Evolutionary conservation across 2,888 invertebrate species (phyloP), one percentile per base, ranked within the genome.

Genomic region (Hyposoter didymator): DNA sequence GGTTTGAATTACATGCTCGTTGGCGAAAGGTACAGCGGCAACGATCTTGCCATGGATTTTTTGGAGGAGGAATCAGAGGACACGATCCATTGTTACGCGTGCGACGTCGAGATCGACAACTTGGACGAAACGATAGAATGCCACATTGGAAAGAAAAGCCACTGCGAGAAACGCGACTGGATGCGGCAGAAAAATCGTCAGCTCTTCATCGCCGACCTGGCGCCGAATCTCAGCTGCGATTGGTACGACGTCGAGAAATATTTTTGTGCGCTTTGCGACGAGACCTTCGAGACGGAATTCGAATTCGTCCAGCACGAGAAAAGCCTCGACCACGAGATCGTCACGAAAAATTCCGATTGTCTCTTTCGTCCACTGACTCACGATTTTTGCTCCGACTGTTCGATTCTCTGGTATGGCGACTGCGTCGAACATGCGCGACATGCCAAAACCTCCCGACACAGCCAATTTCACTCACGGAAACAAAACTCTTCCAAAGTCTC

Each of bases 11-110:
- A 88, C 66, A 62, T 75, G 12, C 62, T 82, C n/a, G 88, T 59
- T 66, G 76, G 82, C 32, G 84, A 89, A n/a, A 88, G 89, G 47
- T 88, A 87, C 7, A 91, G 90, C 75, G 88, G 90, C 62, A 79
- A 91, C 3, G 59, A 84, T 39, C 84, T 91, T 0, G 88, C 89
- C 17, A 75, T 73, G n/a, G 82, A 88, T n/a, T 89, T 88, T 45
- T 88, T 90, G 84, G 79, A 84, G 62, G 89, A 89, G 64, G 49
- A 82, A 4, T 85, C 88, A 2, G 84, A 89, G 35, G 62, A 86
- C 32, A 64, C 39, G 49, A 74, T 90, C 14, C 72, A 84, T 55
- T 91, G 91, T 84, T 78, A 88, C n/a, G 84, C 79, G n/a, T 91
- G 90, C 69, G 70, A 88, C 72, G 74, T 14, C 19, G 62, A 67